These are phyloP conservation scores for Calcarius lapponicus DNA, from an alignment of 2,797 vertebrate species.

Conservation along the genomic window DNA sequence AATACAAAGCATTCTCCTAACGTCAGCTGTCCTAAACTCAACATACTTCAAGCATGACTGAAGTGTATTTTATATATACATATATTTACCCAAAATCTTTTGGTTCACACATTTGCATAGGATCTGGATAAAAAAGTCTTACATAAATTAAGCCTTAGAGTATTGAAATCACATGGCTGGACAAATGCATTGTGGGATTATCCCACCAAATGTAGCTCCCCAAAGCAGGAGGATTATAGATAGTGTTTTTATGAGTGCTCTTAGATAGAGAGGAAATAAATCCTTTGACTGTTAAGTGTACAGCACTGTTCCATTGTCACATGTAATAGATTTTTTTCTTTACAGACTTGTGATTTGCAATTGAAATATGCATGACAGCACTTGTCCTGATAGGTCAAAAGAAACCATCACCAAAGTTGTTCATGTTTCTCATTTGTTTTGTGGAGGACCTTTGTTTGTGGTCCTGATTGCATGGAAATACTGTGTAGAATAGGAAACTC, in stretches of 20 bases:
- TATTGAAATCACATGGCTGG: neutral
- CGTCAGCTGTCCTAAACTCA: neutral
- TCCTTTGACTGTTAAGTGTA: neutral
- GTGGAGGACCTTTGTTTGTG: neutral
- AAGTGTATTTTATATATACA: neutral
- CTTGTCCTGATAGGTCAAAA: neutral
- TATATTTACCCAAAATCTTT: neutral
- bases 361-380: neutral
- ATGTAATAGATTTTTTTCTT: neutral
- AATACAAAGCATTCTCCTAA: neutral
- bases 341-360: neutral
- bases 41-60: neutral
- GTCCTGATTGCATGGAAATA: neutral
- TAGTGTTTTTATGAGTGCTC: neutral
- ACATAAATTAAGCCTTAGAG: neutral
- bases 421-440: neutral
- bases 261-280: neutral
- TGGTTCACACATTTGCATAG: neutral
- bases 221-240: neutral
- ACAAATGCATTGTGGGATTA: slow-evolving; percentile 9
- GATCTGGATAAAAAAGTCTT: neutral
- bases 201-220: neutral
- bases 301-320: neutral
- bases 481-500: neutral
- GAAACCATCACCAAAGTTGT: neutral